Conservation (phyloP, 1,140 invertebrate genomes). For the Lepidurus couesii region DNA sequence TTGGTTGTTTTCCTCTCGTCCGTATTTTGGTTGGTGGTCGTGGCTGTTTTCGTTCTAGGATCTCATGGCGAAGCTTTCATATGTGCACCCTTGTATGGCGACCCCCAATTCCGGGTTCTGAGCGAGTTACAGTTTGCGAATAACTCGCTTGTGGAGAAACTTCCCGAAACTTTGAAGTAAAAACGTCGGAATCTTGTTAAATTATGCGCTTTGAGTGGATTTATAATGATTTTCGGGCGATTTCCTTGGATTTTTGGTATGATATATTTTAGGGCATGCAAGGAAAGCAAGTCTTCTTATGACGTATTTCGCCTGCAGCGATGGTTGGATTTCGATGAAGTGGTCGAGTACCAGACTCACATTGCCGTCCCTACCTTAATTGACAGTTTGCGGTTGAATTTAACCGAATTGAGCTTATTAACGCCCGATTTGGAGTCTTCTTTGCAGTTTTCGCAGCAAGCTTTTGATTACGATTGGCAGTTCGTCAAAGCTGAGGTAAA, state of each 20-base stretch:
- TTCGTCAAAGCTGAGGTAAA: constrained; percentile 50
- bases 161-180: constrained; percentile 44
- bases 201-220: too few relatives aligned
- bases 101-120: constrained; percentile 53
- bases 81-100: constrained; percentile 57
- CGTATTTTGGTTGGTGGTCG: constrained; percentile 38
- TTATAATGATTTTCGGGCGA: background rate
- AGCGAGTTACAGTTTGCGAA: constrained; percentile 45
- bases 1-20: constrained; percentile 33
- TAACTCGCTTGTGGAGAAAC: constrained; percentile 39
- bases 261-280: constrained; percentile 58
- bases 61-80: constrained; percentile 48
- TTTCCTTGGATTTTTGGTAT: background rate
- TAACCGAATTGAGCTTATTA: constrained; percentile 49
- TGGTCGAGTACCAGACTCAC: constrained; percentile 57
- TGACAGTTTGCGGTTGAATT: constrained; percentile 47
- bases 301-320: constrained; percentile 61
- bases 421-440: constrained; percentile 53
- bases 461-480: constrained; percentile 60
- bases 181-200: background rate
- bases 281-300: constrained; percentile 61
- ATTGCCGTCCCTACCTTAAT: constrained; percentile 50
- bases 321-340: constrained; percentile 56
- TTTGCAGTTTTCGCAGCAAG: constrained; percentile 58
- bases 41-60: constrained; percentile 39